These are phyloP conservation scores for Uromys caudimaculatus DNA, from an alignment of 2,797 vertebrate species.

Conservation along the genomic window DNA sequence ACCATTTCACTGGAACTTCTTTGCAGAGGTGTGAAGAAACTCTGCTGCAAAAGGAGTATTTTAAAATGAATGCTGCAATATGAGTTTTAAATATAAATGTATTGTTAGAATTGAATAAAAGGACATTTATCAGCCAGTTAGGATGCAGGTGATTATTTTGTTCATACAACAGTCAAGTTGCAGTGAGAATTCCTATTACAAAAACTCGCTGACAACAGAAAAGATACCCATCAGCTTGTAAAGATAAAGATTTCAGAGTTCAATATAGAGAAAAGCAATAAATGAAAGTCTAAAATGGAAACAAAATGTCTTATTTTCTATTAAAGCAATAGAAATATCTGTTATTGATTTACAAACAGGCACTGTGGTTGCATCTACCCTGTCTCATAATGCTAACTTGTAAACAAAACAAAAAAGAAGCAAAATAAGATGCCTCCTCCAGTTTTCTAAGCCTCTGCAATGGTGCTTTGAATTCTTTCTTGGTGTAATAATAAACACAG, in stretches of 20 bases:
- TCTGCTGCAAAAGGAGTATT: not conserved
- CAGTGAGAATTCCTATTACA: not conserved
- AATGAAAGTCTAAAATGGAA: not conserved
- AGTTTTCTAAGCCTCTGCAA: not conserved
- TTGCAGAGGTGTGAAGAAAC: not conserved
- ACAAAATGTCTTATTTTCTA: not conserved
- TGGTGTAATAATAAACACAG: not conserved
- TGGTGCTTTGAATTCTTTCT: not conserved
- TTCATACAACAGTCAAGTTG: not conserved
- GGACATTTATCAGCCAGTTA: not conserved
- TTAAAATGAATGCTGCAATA: not conserved
- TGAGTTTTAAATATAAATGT: slow-evolving; percentile 1
- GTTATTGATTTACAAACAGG: not conserved
- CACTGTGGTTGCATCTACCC: not conserved
- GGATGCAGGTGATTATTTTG: not conserved
- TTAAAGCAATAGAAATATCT: not conserved
- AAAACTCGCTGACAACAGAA: not conserved
- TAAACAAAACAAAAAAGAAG: not conserved
- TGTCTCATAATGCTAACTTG: not conserved
- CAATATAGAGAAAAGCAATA: not conserved
- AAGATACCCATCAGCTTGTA: not conserved
- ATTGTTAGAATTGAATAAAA: not conserved
- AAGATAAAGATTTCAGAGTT: not conserved
- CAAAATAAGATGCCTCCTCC: not conserved
- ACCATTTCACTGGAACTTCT: not conserved